Conservation (phyloP, 1,140 invertebrate genomes). For the Thrips palmi region DNA sequence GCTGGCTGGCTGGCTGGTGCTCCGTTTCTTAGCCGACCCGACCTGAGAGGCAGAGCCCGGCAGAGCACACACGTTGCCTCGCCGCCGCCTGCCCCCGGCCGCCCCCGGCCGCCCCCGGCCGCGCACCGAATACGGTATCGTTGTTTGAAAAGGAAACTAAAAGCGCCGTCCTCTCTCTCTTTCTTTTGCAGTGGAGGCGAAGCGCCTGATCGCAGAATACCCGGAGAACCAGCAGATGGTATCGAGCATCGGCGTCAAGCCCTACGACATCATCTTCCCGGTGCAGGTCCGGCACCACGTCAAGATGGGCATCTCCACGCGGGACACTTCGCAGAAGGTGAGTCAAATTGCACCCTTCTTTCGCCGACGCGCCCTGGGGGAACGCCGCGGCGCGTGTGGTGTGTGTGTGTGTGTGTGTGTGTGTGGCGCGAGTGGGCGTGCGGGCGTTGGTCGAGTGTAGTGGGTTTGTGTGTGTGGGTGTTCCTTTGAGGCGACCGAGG, state of each 20-base stretch:
- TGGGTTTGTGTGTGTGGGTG: too few relatives aligned
- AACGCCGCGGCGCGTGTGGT: too few relatives aligned
- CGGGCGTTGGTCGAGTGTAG: too few relatives aligned
- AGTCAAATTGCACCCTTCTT: conserved; percentile 7
- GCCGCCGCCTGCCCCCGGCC: neutral
- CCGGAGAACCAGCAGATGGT: conserved; percentile 83
- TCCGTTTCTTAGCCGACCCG: neutral
- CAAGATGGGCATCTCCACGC: conserved; percentile 84
- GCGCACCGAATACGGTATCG: neutral
- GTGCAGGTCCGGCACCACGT: conserved; percentile 84
- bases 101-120: neutral
- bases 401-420: too few relatives aligned
- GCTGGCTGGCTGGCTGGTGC: neutral
- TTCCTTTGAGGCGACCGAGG: too few relatives aligned
- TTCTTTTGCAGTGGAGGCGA: conserved; percentile 55
- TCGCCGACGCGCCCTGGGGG: too few relatives aligned
- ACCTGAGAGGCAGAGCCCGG: neutral
- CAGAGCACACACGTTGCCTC: neutral
- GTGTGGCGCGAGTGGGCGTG: too few relatives aligned
- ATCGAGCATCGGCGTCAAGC: conserved; percentile 69
- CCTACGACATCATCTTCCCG: conserved; percentile 88
- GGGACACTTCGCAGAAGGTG: conserved; percentile 33
- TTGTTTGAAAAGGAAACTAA: neutral
- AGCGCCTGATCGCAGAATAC: conserved; percentile 68
- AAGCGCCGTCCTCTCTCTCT: conserved; percentile 3